Base-by-base conservation (phyloP, 2,888 invertebrate genomes). In the Scaptomyza caliginosa region DNA sequence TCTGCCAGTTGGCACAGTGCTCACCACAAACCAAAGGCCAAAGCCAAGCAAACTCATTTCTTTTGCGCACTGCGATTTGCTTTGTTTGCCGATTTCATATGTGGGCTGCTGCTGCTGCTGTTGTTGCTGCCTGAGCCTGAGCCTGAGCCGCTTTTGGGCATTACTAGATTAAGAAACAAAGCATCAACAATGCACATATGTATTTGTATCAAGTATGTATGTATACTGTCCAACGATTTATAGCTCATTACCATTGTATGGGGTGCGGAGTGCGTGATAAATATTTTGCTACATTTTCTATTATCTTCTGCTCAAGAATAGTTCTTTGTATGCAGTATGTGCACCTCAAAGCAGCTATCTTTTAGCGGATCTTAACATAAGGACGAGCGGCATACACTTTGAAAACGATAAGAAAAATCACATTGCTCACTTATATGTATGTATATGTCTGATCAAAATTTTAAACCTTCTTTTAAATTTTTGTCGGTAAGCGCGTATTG, bases 231-330 rank as follows among this genome's bases (percentile, higher is more conserved):
- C 50, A 66, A 46, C 68, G 77, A 70, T 70, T 83, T 77, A 77
- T 76, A 82, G 86, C 86, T 86, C 86, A 89, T 89, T 89, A 88
- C 75, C 73, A 85, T 89, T 86, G 88, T 86, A 69, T 56, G 66
- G 64, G 63, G 81, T 86, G 86, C 76, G 74, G 72, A 68, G 74
- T 81, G 83, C 74, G 78, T 81, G 87, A 83, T 87, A 87, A 87
- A 87, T 87, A 86, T 86, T 86, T 85, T 86, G 85, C 86, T 82
- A 79, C 75, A 79, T 43, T 73, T 82, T 70, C 56, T 59, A 74
- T 79, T 81, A 69, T 79, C 23, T 63, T 56, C 39, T 38, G 19
- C 21, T 16, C 24, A n/a, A 52, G 51, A 56, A 54, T 46, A 46
- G 24, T 6, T 30, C 46, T 23, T 52, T 49, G 36, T 51, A 34